Evolutionary conservation across 2,113 vertebrate genomes (phyloP), one percentile per base, ranked within the genome.

Genomic region (Psittacula cyanocephala): DNA sequence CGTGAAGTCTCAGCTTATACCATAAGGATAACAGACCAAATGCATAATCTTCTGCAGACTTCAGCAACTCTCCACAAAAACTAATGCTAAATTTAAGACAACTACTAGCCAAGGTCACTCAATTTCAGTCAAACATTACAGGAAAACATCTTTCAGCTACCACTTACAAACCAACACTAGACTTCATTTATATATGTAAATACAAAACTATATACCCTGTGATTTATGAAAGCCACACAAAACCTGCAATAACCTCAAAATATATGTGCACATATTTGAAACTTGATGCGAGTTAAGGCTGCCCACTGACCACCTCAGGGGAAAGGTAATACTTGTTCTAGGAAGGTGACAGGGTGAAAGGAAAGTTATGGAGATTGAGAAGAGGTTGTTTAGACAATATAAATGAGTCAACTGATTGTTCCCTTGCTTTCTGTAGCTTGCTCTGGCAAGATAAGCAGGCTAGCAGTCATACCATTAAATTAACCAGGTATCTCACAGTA

Each of bases 401-500:
- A 70, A 86, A 86, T 50, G 20, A 77, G 17, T 70, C 49, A 80
- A 1, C 17, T 46, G 46, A 5, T 68, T 68, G 22, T 5, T 92
- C 16, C 10, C 12, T 81, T 92, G 33, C 2, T 84, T 89, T 84
- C 57, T 33, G 28, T 17, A 28, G 18, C 29, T 86, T 64, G 9
- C 28, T 35, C 10, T 78, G 28, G 23, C 15, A 77, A 82, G n/a
- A 37, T n/a, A 71, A 70, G 8, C 13, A 85, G 17, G 7, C 33
- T 62, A 82, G 35, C 16, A 84, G 68, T 33, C 29, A 18, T 29
- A 76, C 39, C 35, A n/a, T 17, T 81, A 88, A 81, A 55, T 46
- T 70, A 90, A 49, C 29, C 12, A 59, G 0, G 0, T 75, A 59
- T 23, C 31, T 63, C 35, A 70, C 1, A 0, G 15, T 25, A 20